phyloP scores from a whole-genome alignment of 1,140 invertebrate species.

The Diploscapter pachys region DNA sequence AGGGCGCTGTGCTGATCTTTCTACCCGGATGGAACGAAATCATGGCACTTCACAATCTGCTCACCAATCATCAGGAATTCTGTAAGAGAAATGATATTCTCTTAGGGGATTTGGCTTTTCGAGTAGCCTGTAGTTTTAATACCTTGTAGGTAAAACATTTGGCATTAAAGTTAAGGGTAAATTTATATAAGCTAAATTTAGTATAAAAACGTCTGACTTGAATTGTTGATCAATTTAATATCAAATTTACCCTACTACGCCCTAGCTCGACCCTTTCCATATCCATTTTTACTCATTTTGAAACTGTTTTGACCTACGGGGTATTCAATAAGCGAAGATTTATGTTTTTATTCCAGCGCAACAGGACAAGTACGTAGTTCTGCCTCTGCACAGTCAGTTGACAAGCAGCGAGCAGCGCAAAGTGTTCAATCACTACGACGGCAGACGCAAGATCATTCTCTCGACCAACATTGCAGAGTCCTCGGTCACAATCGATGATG shows the following conservation, averaged over 20 bases:
- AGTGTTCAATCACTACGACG: conserved; percentile 68
- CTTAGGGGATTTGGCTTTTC: too few species aligned
- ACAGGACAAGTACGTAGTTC: conserved; percentile 41
- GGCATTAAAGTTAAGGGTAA: too few species aligned
- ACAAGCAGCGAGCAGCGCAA: conserved; percentile 71
- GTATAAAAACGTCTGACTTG: too few species aligned
- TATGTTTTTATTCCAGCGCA: conserved; percentile 10
- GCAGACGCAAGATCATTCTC: conserved; percentile 66
- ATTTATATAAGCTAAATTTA: too few species aligned
- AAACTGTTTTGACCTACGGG: too few species aligned
- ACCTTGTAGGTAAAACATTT: too few species aligned
- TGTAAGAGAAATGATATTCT: conserved; percentile 37
- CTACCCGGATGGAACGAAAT: conserved; percentile 90
- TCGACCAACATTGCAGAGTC: conserved; percentile 92
- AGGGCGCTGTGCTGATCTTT: conserved; percentile 81
- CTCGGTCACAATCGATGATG: conserved; percentile 84
- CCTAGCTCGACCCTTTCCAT: too few species aligned
- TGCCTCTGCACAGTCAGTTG: conserved; percentile 54
- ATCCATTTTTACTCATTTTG: too few species aligned
- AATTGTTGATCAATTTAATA: too few species aligned
- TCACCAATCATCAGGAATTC: conserved; percentile 62
- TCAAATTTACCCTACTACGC: too few species aligned
- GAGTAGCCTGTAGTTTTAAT: too few species aligned
- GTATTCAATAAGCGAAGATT: too few species aligned
- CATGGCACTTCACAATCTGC: conserved; percentile 68